Percentiles rank a stretch among this genome's conserved stretches.
Conservation (phyloP, 1,140 invertebrate species). For the Caenorhabditis remanei region DNA sequence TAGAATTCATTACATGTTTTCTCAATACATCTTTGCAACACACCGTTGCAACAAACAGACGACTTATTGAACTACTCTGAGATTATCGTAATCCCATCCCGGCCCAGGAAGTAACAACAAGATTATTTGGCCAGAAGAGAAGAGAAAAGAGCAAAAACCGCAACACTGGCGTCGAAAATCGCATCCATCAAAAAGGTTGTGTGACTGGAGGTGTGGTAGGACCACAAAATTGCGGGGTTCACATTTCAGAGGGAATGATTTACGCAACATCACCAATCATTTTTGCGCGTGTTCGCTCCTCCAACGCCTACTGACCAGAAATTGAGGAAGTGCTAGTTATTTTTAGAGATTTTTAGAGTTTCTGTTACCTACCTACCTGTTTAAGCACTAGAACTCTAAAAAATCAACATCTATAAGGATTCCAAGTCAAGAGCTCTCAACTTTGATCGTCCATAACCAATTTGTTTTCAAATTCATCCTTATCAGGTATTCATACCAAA, state of each 20-base stretch:
- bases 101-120: background rate
- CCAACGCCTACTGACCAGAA: background rate
- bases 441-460: background rate
- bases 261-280: slow-evolving; percentile 53
- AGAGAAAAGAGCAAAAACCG: background rate
- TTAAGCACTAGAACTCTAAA: too few relatives aligned
- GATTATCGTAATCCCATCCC: background rate
- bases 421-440: background rate
- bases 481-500: slow-evolving; percentile 24
- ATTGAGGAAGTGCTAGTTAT: background rate
- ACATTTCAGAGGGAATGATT: slow-evolving; percentile 24
- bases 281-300: background rate
- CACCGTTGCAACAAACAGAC: background rate
- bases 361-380: too few relatives aligned
- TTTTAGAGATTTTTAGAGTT: background rate
- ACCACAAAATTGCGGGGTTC: slow-evolving; percentile 25
- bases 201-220: background rate
- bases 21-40: too few relatives aligned
- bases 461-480: background rate
- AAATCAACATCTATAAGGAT: too few relatives aligned
- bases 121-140: background rate
- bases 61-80: background rate
- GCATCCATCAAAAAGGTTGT: background rate
- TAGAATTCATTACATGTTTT: too few relatives aligned
- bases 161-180: background rate